Percentiles rank a stretch among this genome's conserved stretches.
Evolutionary conservation across 2,888 invertebrate species (phyloP).

Genomic region (Sarcophaga caerulescens): DNA sequence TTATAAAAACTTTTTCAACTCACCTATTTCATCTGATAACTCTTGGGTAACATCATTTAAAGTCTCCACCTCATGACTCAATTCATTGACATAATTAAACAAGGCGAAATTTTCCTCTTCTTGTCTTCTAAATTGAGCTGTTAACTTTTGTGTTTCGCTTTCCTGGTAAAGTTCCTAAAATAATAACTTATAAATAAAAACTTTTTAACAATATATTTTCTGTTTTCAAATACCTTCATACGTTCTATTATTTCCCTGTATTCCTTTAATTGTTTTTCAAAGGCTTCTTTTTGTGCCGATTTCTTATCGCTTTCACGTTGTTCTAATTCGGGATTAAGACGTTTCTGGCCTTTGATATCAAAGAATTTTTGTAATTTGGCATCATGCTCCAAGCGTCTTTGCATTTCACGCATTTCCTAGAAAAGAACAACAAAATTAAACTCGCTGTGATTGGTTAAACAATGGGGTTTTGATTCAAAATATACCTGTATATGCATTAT

Average conservation of each 20-base stretch:
- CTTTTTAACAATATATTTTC: not conserved
- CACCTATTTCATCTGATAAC: conserved; percentile 85
- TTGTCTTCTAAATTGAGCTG: conserved; percentile 89
- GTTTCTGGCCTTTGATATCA: conserved; percentile 90
- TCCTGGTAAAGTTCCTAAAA: conserved; percentile 82
- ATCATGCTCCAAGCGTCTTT: conserved; percentile 92
- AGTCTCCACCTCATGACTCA: conserved; percentile 91
- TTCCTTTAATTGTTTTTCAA: conserved; percentile 87
- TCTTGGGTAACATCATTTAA: conserved; percentile 86
- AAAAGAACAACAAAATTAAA: conserved; percentile 1
- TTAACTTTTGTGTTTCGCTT: conserved; percentile 85
- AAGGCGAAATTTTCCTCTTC: conserved; percentile 96
- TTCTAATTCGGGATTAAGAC: conserved; percentile 88
- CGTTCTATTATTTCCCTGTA: conserved; percentile 89
- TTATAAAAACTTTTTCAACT: conserved; percentile 1
- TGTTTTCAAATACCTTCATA: conserved; percentile 83
- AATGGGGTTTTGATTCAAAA: too few species aligned
- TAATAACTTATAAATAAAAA: not conserved
- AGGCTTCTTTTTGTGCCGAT: conserved; percentile 85
- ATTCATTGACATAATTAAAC: conserved; percentile 94
- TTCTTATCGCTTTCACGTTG: conserved; percentile 88
- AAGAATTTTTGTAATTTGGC: conserved; percentile 92
- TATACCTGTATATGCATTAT: conserved; percentile 84
- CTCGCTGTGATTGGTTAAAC: too few species aligned
- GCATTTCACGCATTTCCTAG: conserved; percentile 93